These are phyloP conservation scores for Tachuris rubrigastra DNA, from an alignment of 2,113 vertebrate species.

Conservation along the genomic window DNA sequence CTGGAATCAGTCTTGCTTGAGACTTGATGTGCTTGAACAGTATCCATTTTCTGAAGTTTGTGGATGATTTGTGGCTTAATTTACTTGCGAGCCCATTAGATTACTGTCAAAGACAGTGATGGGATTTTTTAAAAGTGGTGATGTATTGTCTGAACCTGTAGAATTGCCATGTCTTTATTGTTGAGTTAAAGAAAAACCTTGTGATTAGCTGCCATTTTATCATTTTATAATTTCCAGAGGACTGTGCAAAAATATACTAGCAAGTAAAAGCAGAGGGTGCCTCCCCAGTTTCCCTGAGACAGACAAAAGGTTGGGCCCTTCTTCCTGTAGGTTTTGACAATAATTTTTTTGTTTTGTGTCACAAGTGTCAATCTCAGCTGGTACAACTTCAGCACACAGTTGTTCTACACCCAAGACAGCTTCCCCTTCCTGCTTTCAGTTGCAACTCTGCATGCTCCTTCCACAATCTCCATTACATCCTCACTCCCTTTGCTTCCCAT, in stretches of 20 bases:
- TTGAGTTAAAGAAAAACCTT: neutral
- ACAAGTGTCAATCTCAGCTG: neutral
- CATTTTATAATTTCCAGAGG: neutral
- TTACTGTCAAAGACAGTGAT: neutral
- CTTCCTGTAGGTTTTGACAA: neutral
- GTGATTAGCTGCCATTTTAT: neutral
- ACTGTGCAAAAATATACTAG: neutral
- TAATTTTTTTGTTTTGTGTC: neutral
- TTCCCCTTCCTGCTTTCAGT: neutral
- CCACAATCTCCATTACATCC: neutral
- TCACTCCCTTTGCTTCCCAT: neutral
- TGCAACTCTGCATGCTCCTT: neutral
- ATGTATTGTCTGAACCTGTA: neutral
- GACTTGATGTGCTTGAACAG: neutral
- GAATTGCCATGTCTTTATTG: neutral
- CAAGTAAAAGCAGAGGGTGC: neutral
- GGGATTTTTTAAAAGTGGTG: neutral
- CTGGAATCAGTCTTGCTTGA: neutral
- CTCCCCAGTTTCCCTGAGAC: neutral
- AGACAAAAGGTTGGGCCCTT: neutral
- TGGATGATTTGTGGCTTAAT: neutral
- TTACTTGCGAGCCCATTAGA: neutral
- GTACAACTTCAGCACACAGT: neutral
- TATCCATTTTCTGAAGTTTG: neutral
- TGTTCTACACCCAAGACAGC: neutral